A percentile compares a stretch with the other conserved stretches of the same genome.
phyloP scores from a whole-genome alignment of 1,140 invertebrate species.

The Delia radicum region DNA sequence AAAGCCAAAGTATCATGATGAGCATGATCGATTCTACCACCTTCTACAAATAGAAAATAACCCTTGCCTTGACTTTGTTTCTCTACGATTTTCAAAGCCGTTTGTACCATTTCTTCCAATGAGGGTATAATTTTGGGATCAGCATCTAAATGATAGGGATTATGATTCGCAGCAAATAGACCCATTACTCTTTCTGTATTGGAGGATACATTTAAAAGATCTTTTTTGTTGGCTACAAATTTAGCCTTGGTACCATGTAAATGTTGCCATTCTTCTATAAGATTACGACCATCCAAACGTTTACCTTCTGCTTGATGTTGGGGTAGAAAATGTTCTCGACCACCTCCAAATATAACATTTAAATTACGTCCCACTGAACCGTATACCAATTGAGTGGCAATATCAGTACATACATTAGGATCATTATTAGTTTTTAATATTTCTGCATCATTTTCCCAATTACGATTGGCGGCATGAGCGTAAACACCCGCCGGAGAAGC shows the following conservation, averaged over 20 bases:
- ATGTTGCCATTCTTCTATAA: slow-evolving; percentile 72
- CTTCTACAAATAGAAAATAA: slow-evolving; percentile 66
- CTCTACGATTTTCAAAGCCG: slow-evolving; percentile 71
- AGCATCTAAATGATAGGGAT: slow-evolving; percentile 60
- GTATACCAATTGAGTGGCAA: slow-evolving; percentile 72
- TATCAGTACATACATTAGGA: slow-evolving; percentile 64
- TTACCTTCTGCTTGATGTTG: slow-evolving; percentile 54
- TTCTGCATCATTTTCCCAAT: slow-evolving; percentile 76
- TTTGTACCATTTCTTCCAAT: slow-evolving; percentile 73
- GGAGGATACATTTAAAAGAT: slow-evolving; percentile 52
- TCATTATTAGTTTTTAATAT: slow-evolving; percentile 53
- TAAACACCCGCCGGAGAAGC: slow-evolving; percentile 75
- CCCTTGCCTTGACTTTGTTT: slow-evolving; percentile 70
- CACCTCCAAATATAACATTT: slow-evolving; percentile 74
- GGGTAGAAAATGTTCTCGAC: slow-evolving; percentile 66
- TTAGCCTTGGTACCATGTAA: slow-evolving; percentile 52
- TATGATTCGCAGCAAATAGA: slow-evolving; percentile 59
- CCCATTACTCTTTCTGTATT: slow-evolving; percentile 57
- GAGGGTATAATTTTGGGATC: slow-evolving; percentile 63
- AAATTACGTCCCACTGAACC: slow-evolving; percentile 64
- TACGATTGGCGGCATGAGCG: slow-evolving; percentile 69
- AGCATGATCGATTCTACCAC: slow-evolving; percentile 72
- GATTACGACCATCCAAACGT: slow-evolving; percentile 68
- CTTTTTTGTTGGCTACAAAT: slow-evolving; percentile 67
- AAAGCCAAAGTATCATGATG: slow-evolving; percentile 68